Evolutionary conservation across 2,888 invertebrate species (phyloP), one percentile per base, ranked within the genome.

Genomic region (Ennomos erosarius): DNA sequence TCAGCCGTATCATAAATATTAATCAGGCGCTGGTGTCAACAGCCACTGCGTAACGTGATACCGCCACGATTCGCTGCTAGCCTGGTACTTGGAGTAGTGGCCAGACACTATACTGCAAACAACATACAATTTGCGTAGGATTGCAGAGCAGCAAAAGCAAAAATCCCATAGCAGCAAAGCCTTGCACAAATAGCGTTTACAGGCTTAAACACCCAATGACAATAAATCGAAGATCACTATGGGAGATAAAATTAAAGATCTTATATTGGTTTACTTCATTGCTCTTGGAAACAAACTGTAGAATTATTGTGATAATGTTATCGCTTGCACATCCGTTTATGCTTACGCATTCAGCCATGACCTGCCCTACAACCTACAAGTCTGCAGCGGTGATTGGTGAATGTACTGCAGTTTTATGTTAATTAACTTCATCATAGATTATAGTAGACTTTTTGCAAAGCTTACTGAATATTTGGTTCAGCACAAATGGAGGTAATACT

Each of bases 21-120:
- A 92, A 92, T 92, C 92, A 92, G 90, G 90, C 92, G 84, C 88
- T 91, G 92, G 92, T 91, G 92, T 92, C 92, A 91, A 92, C 92
- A 91, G 92, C 92, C 92, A 91, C 90, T 87, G 90, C 90, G 92
- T 91, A 91, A 91, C 91, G 88, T 87, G 91, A 91, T 86, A 90
- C 88, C 87, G 84, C 84, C 74, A 78, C 88, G 85, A 89, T 86
- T 85, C 85, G 81, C 85, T 90, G 87, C 78, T 80, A 77, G 86
- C 88, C 88, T 90, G 85, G 86, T 90, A 87, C 90, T 85, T 76
- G 73, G 72, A 73, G 69, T 73, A 76, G 74, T 73, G 78, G 71
- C 80, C 78, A 86, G 82, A 84, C 85, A 75, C 77, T 76, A 67
- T 75, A 78, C 73, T 77, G 71, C 73, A 78, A 68, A 72, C 73